These are phyloP conservation scores for Drosophila guanche DNA, from an alignment of 1,140 invertebrate genomes.

Conservation along the genomic window DNA sequence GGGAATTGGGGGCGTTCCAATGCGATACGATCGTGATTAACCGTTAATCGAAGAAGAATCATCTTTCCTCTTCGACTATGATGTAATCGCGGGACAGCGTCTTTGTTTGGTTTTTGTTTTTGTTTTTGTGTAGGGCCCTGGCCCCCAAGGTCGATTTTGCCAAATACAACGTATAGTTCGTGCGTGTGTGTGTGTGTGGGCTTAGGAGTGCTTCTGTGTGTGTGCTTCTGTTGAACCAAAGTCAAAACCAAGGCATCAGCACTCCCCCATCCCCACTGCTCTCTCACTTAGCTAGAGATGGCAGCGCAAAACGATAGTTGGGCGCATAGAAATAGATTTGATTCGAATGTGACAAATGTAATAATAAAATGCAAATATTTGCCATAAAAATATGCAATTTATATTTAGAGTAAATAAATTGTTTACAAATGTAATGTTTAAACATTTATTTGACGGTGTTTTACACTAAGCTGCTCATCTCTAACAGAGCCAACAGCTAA, in stretches of 20 bases:
- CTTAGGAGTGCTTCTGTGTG: not conserved
- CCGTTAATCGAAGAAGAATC: constrained; percentile 20
- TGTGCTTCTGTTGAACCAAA: constrained; percentile 35
- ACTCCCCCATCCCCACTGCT: not conserved
- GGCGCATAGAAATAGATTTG: too few relatives aligned
- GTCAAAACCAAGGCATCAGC: constrained; percentile 67
- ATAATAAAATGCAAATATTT: too few relatives aligned
- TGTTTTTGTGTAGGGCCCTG: too few relatives aligned
- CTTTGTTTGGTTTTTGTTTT: too few relatives aligned
- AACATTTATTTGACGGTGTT: too few relatives aligned
- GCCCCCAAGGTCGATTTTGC: constrained; percentile 2
- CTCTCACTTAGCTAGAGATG: not conserved
- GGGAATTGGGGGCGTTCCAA: not conserved
- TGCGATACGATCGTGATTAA: not conserved
- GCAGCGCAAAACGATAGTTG: too few relatives aligned
- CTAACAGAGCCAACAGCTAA: constrained; percentile 6
- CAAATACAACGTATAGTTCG: too few relatives aligned
- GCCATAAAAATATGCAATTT: too few relatives aligned
- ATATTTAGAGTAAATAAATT: too few relatives aligned
- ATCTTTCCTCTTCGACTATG: constrained; percentile 2
- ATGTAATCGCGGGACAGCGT: not conserved
- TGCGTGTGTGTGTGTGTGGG: constrained; percentile 1
- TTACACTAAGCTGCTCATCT: not conserved
- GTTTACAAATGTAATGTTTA: too few relatives aligned
- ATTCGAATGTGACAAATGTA: too few relatives aligned